Evolutionary conservation across 2,888 invertebrate species (phyloP), one percentile per base, ranked within the genome.

Genomic region (Diaperis boleti): DNA sequence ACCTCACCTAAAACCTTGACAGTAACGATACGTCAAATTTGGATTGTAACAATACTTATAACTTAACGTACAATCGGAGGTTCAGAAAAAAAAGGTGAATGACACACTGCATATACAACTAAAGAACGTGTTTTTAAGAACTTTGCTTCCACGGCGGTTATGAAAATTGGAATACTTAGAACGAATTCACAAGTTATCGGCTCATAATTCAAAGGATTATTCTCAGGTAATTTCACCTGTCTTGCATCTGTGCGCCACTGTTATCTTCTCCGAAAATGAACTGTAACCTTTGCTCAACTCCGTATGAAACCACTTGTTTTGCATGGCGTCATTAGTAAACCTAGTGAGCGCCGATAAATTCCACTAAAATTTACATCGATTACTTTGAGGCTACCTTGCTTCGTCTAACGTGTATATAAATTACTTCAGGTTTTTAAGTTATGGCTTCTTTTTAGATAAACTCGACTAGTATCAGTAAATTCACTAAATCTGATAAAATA

Each of bases 241-340:
- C 44, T 45, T 56, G 44, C 44, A 54, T 54, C 54, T 54, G 52
- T 37, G 37, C 52, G 37, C 52, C 17, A 31, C 42, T 41, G 44
- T 56, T 56, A 56, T 56, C 56, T 56, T 35, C n/a, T 14, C 26
- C 20, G 31, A 31, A 56, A 56, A 56, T 56, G 45, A 45, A 56
- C 35, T 44, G 47, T 39, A 37, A 49, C 49, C 59, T 59, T 59
- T 59, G 59, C 44, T 59, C 49, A 49, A 18, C 59, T 45, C 26
- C 11, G 29, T 47, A 59, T 37, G 49, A 29, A 39, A 39, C 47
- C 54, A 56, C 66, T 69, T 72, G 67, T 68, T 73, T 73, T 71
- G 72, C 73, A 72, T 73, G 72, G 72, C 69, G 67, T 72, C 70
- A 71, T 73, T 73, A 73, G 72, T 71, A 73, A 73, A 69, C 72